These are phyloP conservation scores for Eumacrocentrus americanus DNA, from an alignment of 2,888 invertebrate genomes.

Conservation along the genomic window DNA sequence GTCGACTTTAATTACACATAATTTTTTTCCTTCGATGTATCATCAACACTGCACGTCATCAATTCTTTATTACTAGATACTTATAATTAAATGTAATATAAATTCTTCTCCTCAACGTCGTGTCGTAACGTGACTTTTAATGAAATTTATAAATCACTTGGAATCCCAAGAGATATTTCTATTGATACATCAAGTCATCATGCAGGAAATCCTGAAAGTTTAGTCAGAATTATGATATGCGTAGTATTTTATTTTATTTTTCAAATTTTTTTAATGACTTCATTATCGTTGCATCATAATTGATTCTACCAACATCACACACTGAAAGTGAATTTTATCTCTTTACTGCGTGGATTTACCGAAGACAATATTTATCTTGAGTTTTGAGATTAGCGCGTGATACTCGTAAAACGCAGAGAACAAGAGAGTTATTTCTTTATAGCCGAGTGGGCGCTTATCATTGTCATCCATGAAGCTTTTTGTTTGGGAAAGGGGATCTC, in stretches of 20 bases:
- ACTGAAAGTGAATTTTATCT: too few species aligned
- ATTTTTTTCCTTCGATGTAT: background rate
- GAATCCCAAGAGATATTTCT: background rate
- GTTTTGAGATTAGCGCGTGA: too few species aligned
- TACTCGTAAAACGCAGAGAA: background rate
- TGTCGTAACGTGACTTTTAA: background rate
- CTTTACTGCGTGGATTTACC: too few species aligned
- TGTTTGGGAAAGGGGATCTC: background rate
- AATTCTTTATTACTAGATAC: too few species aligned
- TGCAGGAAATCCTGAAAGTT: background rate
- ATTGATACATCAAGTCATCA: background rate
- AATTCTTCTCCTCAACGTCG: background rate
- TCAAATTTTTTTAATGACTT: too few species aligned
- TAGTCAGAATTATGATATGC: too few species aligned
- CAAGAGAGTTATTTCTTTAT: background rate
- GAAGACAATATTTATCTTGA: too few species aligned
- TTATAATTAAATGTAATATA: too few species aligned
- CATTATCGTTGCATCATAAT: too few species aligned
- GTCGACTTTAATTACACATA: background rate
- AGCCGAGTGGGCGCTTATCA: conserved; percentile 8
- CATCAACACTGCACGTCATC: too few species aligned
- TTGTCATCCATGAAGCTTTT: conserved; percentile 2
- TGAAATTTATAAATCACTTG: background rate
- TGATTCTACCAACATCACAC: too few species aligned
- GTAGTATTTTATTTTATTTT: too few species aligned